These are phyloP conservation scores for Melanophora roralis DNA, from an alignment of 2,888 invertebrate species.

Conservation along the genomic window DNA sequence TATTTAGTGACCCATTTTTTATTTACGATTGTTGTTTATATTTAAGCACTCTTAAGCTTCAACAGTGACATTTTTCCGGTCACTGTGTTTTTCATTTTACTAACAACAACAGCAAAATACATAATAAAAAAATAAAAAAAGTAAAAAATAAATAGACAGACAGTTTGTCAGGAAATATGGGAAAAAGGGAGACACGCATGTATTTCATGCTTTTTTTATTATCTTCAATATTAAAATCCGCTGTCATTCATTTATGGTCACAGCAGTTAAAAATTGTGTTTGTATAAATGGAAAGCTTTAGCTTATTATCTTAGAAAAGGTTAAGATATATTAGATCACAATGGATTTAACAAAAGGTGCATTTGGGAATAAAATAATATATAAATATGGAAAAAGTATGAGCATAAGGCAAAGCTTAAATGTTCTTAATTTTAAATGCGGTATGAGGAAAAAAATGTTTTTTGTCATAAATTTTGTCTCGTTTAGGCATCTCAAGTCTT, in stretches of 20 bases:
- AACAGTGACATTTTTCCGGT: slow-evolving; percentile 4
- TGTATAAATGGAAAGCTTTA: not conserved
- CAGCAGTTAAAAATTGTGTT: not conserved
- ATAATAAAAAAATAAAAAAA: not conserved
- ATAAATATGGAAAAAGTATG: too few species aligned
- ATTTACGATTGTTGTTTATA: not conserved
- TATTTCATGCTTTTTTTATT: not conserved
- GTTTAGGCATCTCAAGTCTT: too few species aligned
- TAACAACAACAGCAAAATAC: not conserved
- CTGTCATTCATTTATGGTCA: not conserved
- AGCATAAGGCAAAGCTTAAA: too few species aligned
- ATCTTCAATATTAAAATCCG: slow-evolving; percentile 6
- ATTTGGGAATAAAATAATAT: not conserved
- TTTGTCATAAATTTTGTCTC: too few species aligned
- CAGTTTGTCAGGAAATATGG: not conserved
- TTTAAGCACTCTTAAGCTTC: too few species aligned
- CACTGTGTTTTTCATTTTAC: not conserved
- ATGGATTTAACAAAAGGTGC: not conserved
- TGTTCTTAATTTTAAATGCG: too few species aligned
- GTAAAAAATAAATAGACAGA: not conserved
- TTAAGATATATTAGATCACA: not conserved
- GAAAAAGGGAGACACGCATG: not conserved
- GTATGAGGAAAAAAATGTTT: too few species aligned
- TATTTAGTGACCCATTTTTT: not conserved
- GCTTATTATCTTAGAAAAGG: not conserved